Evolutionary conservation across 2,888 invertebrate genomes (phyloP).

Genomic region (Trachelus stipa): DNA sequence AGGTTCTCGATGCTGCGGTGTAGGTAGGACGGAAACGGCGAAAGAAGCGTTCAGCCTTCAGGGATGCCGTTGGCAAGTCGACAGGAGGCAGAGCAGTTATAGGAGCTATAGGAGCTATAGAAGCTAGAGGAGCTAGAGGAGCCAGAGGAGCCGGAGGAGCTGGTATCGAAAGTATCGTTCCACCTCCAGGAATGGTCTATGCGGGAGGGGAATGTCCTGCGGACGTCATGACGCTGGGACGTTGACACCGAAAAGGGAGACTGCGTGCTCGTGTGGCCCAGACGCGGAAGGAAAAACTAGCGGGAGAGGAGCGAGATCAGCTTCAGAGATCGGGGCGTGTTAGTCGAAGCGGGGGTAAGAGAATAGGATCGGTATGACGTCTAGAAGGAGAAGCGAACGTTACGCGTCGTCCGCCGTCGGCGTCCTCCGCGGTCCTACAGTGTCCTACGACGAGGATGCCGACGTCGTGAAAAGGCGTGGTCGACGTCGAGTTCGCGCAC

Average conservation of each 20-base stretch:
- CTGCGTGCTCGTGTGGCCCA: slow-evolving; percentile 18
- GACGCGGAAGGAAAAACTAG: too few relatives aligned
- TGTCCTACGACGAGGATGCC: slow-evolving; percentile 28
- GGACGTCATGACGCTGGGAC: slow-evolving; percentile 42
- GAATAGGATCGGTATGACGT: neutral
- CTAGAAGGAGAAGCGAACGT: neutral
- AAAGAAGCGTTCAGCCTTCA: too few relatives aligned
- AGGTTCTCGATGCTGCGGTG: too few relatives aligned
- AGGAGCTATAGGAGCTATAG: too few relatives aligned
- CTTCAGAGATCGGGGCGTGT: slow-evolving; percentile 1
- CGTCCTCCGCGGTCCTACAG: slow-evolving; percentile 35
- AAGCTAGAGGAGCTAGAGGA: too few relatives aligned
- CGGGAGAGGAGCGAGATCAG: slow-evolving; percentile 24
- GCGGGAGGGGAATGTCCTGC: neutral
- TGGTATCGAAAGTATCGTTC: neutral
- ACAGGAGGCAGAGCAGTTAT: too few relatives aligned
- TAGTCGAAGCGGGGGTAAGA: slow-evolving; percentile 15
- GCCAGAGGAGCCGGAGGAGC: too few relatives aligned
- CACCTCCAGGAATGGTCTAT: neutral
- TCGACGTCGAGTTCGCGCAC: slow-evolving; percentile 59
- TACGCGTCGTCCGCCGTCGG: slow-evolving; percentile 14
- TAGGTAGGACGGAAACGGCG: too few relatives aligned
- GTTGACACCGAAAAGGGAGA: slow-evolving; percentile 53
- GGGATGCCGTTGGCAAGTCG: too few relatives aligned
- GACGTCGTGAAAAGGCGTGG: slow-evolving; percentile 59